Conservation (phyloP, 2,888 invertebrate genomes). For the Mechanitis messenoides region DNA sequence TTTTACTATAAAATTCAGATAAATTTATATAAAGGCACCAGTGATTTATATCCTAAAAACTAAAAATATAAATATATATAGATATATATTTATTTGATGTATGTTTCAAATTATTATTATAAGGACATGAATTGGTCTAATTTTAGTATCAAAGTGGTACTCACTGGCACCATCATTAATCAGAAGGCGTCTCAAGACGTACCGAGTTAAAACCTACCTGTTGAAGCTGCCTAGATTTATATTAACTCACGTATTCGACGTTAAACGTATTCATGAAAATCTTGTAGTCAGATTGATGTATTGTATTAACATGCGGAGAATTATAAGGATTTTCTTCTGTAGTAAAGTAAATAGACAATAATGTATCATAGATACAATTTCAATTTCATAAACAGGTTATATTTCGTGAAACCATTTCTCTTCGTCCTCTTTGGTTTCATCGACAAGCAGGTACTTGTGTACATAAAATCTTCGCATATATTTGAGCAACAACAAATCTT, state of each 20-base stretch:
- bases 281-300: slow-evolving; percentile 6
- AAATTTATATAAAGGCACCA: neutral
- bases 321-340: neutral
- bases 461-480: slow-evolving; percentile 11
- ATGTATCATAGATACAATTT: neutral
- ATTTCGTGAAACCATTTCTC: neutral
- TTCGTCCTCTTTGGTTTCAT: neutral
- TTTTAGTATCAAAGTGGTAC: too few species aligned
- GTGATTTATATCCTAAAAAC: too few species aligned
- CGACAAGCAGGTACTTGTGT: neutral
- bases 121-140: too few species aligned
- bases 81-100: too few species aligned
- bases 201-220: slow-evolving; percentile 1
- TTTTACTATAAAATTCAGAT: neutral
- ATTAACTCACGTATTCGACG: neutral
- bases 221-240: slow-evolving; percentile 1
- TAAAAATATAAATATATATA: too few species aligned
- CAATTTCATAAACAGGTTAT: neutral
- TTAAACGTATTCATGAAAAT: slow-evolving; percentile 6
- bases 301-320: neutral
- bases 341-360: neutral
- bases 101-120: too few species aligned
- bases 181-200: neutral
- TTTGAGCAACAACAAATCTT: slow-evolving; percentile 24
- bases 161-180: neutral